phyloP scores from a whole-genome alignment of 2,113 vertebrate species.

The Rhinoderma darwinii region DNA sequence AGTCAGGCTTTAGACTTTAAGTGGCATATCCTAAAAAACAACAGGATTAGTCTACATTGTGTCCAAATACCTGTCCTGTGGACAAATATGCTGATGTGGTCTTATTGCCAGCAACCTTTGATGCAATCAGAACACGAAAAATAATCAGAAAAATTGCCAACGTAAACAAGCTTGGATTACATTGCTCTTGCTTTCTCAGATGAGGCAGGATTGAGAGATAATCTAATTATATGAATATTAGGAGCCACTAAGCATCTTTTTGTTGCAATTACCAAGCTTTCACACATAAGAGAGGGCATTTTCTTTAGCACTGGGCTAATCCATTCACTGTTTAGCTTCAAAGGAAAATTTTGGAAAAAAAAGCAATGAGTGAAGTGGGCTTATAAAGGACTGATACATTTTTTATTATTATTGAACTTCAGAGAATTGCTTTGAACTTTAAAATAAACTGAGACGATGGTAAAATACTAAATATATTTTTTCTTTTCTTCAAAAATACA shows the following conservation, averaged over 20 bases:
- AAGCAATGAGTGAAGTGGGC: conserved; percentile 66
- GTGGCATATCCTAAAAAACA: conserved; percentile 37
- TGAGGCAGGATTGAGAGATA: conserved; percentile 81
- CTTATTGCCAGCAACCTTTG: conserved; percentile 51
- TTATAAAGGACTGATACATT: conserved; percentile 64
- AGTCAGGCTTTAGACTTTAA: conserved; percentile 39
- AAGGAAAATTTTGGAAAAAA: conserved; percentile 66
- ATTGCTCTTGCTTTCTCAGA: conserved; percentile 74
- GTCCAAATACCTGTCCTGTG: conserved; percentile 57
- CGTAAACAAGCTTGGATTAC: conserved; percentile 71
- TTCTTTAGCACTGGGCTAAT: conserved; percentile 84
- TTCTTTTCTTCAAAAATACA: conserved; percentile 50
- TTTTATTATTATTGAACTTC: conserved; percentile 57
- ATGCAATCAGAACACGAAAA: conserved; percentile 58
- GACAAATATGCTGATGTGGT: conserved; percentile 42
- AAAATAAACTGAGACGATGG: conserved; percentile 61
- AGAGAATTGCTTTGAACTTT: conserved; percentile 66
- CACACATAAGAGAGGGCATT: conserved; percentile 83
- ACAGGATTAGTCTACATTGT: conserved; percentile 34
- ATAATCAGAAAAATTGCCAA: conserved; percentile 63
- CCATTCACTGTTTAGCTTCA: conserved; percentile 87
- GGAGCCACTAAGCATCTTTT: conserved; percentile 88
- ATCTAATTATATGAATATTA: conserved; percentile 95
- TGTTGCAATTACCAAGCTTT: conserved; percentile 93
- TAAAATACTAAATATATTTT: conserved; percentile 61